phyloP scores from a whole-genome alignment of 2,888 invertebrate species.

The Anorthoa munda region DNA sequence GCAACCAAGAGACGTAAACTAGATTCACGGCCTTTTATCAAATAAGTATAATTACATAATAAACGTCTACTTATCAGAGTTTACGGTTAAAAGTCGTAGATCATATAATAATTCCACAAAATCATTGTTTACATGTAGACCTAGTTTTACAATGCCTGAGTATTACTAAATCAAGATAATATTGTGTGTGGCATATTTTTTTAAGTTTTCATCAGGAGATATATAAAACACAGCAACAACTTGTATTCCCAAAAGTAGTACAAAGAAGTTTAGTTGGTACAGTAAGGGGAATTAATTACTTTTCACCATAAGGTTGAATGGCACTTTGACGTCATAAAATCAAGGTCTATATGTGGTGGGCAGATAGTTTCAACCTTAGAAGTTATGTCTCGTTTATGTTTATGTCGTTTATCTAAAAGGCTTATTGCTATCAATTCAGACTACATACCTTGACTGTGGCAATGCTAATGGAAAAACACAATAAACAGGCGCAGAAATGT shows the following conservation, averaged over 20 bases:
- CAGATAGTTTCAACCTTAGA: no score
- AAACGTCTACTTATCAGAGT: slow-evolving; percentile 20
- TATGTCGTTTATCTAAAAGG: no score
- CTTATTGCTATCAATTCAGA: not conserved
- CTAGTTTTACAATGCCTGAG: slow-evolving; percentile 33
- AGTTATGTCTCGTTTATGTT: no score
- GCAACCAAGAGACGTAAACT: slow-evolving; percentile 25
- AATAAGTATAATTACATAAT: slow-evolving; percentile 28
- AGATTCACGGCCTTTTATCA: slow-evolving; percentile 26
- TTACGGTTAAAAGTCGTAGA: slow-evolving; percentile 20
- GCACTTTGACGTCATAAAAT: no score
- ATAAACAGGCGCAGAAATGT: no score
- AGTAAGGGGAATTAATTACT: no score
- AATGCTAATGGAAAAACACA: not conserved
- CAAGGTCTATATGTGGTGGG: no score
- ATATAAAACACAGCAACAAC: not conserved
- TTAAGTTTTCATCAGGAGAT: no score
- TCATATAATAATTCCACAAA: slow-evolving; percentile 28
- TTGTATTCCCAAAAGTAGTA: not conserved
- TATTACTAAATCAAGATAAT: slow-evolving; percentile 16
- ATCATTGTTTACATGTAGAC: slow-evolving; percentile 42
- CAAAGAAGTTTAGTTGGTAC: not conserved
- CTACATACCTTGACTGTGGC: no score
- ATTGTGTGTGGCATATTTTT: not conserved
- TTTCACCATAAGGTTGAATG: no score